Base-by-base conservation (phyloP, 2,797 vertebrate species). In the Dendrocincla tyrannina region DNA sequence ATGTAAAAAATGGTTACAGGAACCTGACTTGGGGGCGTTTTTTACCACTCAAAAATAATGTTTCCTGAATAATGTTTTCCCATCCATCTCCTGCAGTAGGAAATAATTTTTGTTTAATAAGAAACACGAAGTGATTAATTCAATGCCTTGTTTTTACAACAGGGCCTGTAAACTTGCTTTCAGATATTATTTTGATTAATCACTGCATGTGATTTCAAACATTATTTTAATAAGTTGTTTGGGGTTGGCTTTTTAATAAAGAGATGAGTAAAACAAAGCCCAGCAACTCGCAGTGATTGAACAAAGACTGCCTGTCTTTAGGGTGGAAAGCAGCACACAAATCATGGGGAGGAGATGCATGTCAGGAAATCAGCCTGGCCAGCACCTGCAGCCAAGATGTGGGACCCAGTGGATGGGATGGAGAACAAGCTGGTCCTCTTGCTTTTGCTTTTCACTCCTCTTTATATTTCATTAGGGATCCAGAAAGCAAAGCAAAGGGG, bases 361-460 rank as follows among this genome's bases (percentile, higher is more conserved):
- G 35, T 62, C 93, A 93, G 84, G 84, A 87, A 90, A 85, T 70
- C 14, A 59, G 83, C 72, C 70, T 82, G 83, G 88, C 63, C 84
- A 79, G 67, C 85, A 89, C 70, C 91, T 97, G 95, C 50, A 17
- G 2, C 88, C 94, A 94, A 94, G 89, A 92, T 89, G 70, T 73
- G 55, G 11, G 28, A 23, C 0, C 23, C 8, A 35, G 35, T 2
- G 23, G 50, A 75, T 23, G 23, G 41, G 53, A 72, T 56, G 56
- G 41, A 60, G 82, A 69, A 47, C 15, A 79, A 69, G 50, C 55
- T 49, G 41, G 2, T 88, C 8, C 0, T n/a, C 70, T 35, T 17
- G 59, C n/a, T 52, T 59, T 39, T 25, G 13, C 7, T 53, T 69
- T 60, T 35, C 32, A 1, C 11, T 80, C 69, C 22, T 58, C 62